These are phyloP conservation scores for Actenoides hombroni DNA, from an alignment of 2,113 vertebrate species.

Conservation along the genomic window DNA sequence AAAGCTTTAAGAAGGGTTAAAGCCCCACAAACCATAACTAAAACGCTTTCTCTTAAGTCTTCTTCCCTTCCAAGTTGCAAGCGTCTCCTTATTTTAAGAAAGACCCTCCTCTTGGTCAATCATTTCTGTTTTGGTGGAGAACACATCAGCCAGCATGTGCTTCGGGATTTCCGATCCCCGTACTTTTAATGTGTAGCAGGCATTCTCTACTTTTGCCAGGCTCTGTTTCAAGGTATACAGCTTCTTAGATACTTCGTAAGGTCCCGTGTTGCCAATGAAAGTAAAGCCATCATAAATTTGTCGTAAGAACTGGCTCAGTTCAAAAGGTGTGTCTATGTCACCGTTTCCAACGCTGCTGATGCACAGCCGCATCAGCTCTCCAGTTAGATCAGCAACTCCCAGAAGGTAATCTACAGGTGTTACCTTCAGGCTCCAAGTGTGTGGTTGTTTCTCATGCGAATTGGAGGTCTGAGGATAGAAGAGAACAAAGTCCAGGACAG, in stretches of 20 bases:
- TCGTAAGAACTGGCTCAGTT: conserved; percentile 91
- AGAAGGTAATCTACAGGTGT: conserved; percentile 93
- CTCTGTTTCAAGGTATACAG: conserved; percentile 93
- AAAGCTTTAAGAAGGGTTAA: conserved; percentile 42
- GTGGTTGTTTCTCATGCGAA: conserved; percentile 44
- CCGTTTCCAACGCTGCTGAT: conserved; percentile 96
- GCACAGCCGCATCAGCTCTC: conserved; percentile 96
- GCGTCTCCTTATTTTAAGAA: conserved; percentile 64
- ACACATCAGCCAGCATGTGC: conserved; percentile 95
- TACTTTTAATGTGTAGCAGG: conserved; percentile 91
- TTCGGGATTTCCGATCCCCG: conserved; percentile 96
- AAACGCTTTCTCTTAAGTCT: conserved; percentile 31
- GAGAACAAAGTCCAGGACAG: neutral
- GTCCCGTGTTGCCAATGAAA: conserved; percentile 95
- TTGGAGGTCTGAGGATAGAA: conserved; percentile 55
- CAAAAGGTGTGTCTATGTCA: conserved; percentile 95
- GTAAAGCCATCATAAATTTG: conserved; percentile 95
- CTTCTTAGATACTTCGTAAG: conserved; percentile 97
- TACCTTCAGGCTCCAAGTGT: conserved; percentile 84
- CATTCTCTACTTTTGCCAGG: conserved; percentile 94
- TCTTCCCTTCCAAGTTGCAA: neutral
- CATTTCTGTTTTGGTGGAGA: conserved; percentile 84
- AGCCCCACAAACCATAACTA: neutral
- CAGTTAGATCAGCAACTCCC: conserved; percentile 93
- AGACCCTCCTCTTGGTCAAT: conserved; percentile 91